These are phyloP conservation scores for Bombus superbus DNA, from an alignment of 1,140 invertebrate species.

Conservation along the genomic window DNA sequence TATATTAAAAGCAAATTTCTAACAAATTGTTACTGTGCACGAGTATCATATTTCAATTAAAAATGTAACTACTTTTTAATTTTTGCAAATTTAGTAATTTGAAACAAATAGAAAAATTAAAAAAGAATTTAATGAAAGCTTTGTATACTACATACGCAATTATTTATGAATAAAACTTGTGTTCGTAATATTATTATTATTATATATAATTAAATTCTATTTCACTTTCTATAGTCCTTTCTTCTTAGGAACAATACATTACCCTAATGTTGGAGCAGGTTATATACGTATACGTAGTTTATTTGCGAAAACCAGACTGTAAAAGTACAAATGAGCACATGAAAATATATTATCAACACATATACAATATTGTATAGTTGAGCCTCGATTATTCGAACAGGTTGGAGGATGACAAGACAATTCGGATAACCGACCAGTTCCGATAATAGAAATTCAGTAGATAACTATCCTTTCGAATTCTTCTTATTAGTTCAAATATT, in stretches of 20 bases:
- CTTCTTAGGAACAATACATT: neutral
- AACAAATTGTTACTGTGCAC: neutral
- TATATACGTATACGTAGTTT: conserved; percentile 4
- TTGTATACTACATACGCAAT: no score
- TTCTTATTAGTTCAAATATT: no score
- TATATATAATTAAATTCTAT: neutral
- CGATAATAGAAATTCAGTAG: no score
- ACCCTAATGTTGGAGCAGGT: neutral
- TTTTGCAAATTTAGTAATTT: neutral
- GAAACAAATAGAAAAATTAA: neutral
- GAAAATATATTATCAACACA: conserved; percentile 24
- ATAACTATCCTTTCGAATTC: no score
- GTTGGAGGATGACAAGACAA: no score
- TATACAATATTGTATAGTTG: neutral
- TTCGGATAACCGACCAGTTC: no score
- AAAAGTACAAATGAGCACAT: conserved; percentile 21
- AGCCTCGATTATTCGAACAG: no score
- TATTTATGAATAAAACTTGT: neutral
- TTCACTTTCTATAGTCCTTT: neutral
- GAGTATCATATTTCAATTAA: neutral
- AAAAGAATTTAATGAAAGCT: neutral
- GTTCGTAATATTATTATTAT: neutral
- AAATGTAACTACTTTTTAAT: neutral
- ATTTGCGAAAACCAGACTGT: conserved; percentile 19
- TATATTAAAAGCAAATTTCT: conserved; percentile 5